Evolutionary conservation across 2,113 vertebrate genomes (phyloP).

Genomic region (Telmatochromis sp.): DNA sequence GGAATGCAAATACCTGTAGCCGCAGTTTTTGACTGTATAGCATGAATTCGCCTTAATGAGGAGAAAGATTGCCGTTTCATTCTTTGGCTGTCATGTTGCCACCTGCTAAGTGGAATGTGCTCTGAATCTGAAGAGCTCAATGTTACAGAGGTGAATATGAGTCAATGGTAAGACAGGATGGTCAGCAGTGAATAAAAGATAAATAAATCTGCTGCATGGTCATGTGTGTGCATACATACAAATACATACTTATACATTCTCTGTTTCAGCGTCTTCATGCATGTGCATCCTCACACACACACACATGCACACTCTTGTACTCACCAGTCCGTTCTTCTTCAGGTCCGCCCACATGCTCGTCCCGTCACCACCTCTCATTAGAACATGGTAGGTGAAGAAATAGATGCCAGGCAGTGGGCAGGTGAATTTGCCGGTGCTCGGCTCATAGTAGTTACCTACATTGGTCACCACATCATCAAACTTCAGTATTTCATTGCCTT

Average conservation of each 20-base stretch:
- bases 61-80: conserved; percentile 42
- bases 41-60: conserved; percentile 60
- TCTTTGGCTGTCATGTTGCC: conserved; percentile 47
- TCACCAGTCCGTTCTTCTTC: conserved; percentile 92
- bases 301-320: conserved; percentile 9
- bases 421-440: conserved; percentile 93
- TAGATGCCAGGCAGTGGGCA: conserved; percentile 93
- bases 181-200: neutral
- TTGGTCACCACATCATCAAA: conserved; percentile 98
- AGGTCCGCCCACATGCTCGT: conserved; percentile 97
- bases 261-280: neutral
- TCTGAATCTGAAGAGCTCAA: conserved; percentile 58
- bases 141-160: conserved; percentile 41
- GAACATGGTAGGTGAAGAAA: conserved; percentile 96
- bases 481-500: conserved; percentile 88
- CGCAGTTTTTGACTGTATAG: conserved; percentile 40
- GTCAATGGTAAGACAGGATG: conserved; percentile 20
- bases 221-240: conserved; percentile 24
- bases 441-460: conserved; percentile 96
- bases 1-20: conserved; percentile 57
- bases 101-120: conserved; percentile 57
- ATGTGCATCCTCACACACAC: neutral
- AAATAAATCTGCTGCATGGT: neutral
- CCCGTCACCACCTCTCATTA: conserved; percentile 94
- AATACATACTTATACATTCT: neutral